These are phyloP conservation scores for Zapus hudsonius DNA, from an alignment of 2,113 vertebrate species.

Conservation along the genomic window DNA sequence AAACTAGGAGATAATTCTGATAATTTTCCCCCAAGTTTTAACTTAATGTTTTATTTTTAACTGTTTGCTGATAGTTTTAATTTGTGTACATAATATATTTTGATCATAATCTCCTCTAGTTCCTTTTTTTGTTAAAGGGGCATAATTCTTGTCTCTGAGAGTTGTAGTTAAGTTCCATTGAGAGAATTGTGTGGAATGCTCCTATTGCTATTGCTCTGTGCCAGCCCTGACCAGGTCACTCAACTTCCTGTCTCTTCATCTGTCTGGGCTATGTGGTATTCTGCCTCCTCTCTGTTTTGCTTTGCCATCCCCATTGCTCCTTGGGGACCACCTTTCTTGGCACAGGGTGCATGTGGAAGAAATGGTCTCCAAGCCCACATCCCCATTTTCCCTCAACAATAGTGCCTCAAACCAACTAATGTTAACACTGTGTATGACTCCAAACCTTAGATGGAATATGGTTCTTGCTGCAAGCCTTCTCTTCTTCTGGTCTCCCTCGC, in stretches of 20 bases:
- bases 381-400: background rate
- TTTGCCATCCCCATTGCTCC: background rate
- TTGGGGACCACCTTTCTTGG: background rate
- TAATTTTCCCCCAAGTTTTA: too few relatives aligned
- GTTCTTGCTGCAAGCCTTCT: fast-evolving
- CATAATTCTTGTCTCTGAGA: background rate
- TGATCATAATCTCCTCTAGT: too few relatives aligned
- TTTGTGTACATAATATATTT: too few relatives aligned
- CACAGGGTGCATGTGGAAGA: background rate
- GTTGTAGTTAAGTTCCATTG: background rate
- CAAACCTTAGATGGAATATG: background rate
- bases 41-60: too few relatives aligned
- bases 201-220: background rate
- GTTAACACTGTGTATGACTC: background rate
- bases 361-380: background rate
- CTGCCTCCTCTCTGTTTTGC: background rate
- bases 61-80: too few relatives aligned
- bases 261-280: background rate
- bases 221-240: too few relatives aligned
- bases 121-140: too few relatives aligned
- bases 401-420: background rate
- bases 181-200: background rate
- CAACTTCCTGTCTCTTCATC: background rate
- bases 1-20: background rate
- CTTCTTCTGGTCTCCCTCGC: background rate